Conservation (phyloP, 2,888 invertebrate genomes). For the Parelbella ahira region DNA sequence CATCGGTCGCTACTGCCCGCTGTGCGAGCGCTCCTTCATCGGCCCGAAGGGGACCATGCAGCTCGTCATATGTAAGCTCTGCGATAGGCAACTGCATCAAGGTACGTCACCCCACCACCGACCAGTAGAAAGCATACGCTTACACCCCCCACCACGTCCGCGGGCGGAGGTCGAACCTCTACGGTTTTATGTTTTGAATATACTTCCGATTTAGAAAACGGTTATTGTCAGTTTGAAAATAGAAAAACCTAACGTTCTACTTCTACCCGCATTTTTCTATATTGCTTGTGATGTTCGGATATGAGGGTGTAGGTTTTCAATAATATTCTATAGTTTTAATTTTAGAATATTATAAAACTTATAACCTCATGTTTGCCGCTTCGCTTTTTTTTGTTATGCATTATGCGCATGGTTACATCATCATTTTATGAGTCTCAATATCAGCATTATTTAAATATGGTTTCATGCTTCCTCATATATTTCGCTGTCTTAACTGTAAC, state of each 20-base stretch:
- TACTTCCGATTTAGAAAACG: neutral
- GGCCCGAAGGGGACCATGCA: constrained; percentile 84
- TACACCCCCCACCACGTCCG: neutral
- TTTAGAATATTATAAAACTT: constrained; percentile 11
- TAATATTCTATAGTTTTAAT: neutral
- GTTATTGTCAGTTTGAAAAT: neutral
- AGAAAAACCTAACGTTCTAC: constrained; percentile 21
- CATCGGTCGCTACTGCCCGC: constrained; percentile 86
- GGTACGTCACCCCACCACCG: constrained; percentile 61
- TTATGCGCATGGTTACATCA: constrained; percentile 31
- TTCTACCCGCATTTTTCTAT: constrained; percentile 26
- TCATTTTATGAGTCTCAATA: constrained; percentile 24
- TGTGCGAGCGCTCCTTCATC: constrained; percentile 86
- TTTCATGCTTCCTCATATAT: constrained; percentile 25
- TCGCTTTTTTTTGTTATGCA: constrained; percentile 32
- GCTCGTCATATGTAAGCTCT: constrained; percentile 80
- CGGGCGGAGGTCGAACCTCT: constrained; percentile 2
- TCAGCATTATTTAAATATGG: constrained; percentile 17
- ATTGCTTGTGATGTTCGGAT: constrained; percentile 27
- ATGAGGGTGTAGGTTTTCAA: constrained; percentile 25
- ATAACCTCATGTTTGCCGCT: constrained; percentile 30
- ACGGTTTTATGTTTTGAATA: neutral
- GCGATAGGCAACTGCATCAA: constrained; percentile 81
- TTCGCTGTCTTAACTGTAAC: constrained; percentile 23
- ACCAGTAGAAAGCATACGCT: constrained; percentile 34